Base-by-base conservation (phyloP, 1,140 invertebrate species). In the Episyrphus balteatus region DNA sequence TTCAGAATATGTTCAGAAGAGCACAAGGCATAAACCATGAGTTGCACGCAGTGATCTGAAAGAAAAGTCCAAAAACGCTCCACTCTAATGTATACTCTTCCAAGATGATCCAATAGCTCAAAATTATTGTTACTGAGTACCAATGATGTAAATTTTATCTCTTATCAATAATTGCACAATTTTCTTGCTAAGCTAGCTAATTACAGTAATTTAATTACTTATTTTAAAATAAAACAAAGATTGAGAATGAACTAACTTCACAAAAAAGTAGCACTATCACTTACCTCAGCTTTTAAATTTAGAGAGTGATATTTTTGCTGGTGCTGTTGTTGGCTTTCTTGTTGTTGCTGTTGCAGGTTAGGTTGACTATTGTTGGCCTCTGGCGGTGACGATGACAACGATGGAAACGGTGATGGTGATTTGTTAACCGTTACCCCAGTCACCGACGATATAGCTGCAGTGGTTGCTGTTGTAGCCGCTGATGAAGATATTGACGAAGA, bases 241-340 rank as follows among this genome's bases (percentile, higher is more conserved):
- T 26, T 5, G 8, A 26, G 8, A 5, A 26, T 26, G 21, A 26
- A 26, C 21, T 26, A 44, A 36, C 33, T 21, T 31, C 2, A 17
- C 14, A 34, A 15, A 30, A 33, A 44, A n/a, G 6, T 2, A 31
- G 5, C 36, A 37, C 6, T 14, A 5, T 45, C 53, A 65, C 62
- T 65, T 57, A 65, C 62, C 62, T 65, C 62, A 53, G 62, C 64
- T 53, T 65, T 65, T 17, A 65, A 64, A 58, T 65, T 64, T 49
- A 65, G 57, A 36, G 61, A 55, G 3, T 37, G 13, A 15, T 37
- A 37, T 37, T 8, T 13, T 34, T 13, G 36, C 11, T 37, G 36
- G 5, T 43, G 61, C 54, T 17, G 55, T 55, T 51, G 58, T 54
- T 15, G 58, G 53, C 41, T 58, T 51, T 32, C 47, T 52, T 37